phyloP scores from a whole-genome alignment of 1,140 invertebrate species.

The Anastrepha obliqua region DNA sequence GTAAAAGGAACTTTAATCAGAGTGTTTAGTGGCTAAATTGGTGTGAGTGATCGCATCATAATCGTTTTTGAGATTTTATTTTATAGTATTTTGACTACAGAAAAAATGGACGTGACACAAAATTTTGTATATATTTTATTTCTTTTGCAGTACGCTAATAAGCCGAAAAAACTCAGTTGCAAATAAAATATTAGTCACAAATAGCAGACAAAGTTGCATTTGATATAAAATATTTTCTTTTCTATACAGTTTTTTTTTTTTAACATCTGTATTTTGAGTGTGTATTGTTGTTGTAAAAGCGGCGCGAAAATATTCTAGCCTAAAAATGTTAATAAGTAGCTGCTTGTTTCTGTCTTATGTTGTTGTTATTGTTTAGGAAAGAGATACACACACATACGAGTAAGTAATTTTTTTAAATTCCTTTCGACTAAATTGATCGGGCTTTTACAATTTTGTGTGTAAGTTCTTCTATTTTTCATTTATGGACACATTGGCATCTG shows the following conservation, averaged over 20 bases:
- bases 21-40: too few relatives aligned
- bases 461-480: too few relatives aligned
- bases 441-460: too few relatives aligned
- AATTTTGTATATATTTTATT: background rate
- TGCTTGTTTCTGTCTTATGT: background rate
- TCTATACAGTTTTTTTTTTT: background rate
- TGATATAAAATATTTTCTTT: background rate
- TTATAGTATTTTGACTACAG: background rate
- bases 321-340: conserved; percentile 30
- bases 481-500: too few relatives aligned
- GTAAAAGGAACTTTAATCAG: too few relatives aligned
- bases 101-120: conserved; percentile 29
- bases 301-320: conserved; percentile 19
- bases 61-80: background rate
- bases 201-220: background rate
- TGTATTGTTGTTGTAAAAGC: conserved; percentile 1
- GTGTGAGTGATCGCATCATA: too few relatives aligned
- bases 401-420: too few relatives aligned
- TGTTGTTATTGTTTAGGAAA: background rate
- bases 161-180: background rate
- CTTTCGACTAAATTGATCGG: too few relatives aligned
- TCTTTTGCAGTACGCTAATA: background rate
- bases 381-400: background rate
- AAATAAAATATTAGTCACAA: conserved; percentile 24
- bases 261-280: background rate